Conservation (phyloP, 2,888 invertebrate species). For the Pelosia muscerda region DNA sequence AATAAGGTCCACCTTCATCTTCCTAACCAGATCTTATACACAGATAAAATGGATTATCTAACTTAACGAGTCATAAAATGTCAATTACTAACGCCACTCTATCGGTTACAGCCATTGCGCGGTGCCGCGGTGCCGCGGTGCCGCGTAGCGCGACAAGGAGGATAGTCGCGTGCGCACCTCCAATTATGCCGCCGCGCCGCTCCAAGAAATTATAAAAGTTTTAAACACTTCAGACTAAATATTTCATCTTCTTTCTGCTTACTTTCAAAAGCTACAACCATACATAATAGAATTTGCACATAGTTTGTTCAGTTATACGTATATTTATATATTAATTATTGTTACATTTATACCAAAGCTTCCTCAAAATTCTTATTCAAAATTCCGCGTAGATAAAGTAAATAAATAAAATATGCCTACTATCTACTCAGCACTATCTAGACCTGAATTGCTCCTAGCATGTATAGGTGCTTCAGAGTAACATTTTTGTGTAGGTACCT, state of each 20-base stretch:
- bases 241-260: constrained; percentile 22
- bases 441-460: too few species aligned
- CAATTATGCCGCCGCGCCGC: constrained; percentile 34
- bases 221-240: constrained; percentile 20
- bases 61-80: constrained; percentile 51
- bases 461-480: too few species aligned
- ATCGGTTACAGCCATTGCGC: constrained; percentile 33
- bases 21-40: constrained; percentile 28
- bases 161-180: constrained; percentile 44
- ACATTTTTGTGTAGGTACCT: too few species aligned
- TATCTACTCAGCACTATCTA: too few species aligned
- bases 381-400: too few species aligned
- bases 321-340: too few species aligned
- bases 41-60: constrained; percentile 42
- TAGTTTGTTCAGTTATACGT: not conserved
- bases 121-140: not conserved
- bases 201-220: constrained; percentile 37
- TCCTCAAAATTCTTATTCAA: too few species aligned
- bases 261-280: constrained; percentile 3
- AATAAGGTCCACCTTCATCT: constrained; percentile 23
- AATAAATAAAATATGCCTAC: too few species aligned
- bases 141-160: constrained; percentile 17
- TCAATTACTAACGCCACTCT: constrained; percentile 45
- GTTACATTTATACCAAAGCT: too few species aligned
- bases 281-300: not conserved